Percentiles rank a stretch among this genome's conserved stretches.
These are phyloP conservation scores for Characodon lateralis DNA, from an alignment of 2,797 vertebrate species.

Conservation along the genomic window DNA sequence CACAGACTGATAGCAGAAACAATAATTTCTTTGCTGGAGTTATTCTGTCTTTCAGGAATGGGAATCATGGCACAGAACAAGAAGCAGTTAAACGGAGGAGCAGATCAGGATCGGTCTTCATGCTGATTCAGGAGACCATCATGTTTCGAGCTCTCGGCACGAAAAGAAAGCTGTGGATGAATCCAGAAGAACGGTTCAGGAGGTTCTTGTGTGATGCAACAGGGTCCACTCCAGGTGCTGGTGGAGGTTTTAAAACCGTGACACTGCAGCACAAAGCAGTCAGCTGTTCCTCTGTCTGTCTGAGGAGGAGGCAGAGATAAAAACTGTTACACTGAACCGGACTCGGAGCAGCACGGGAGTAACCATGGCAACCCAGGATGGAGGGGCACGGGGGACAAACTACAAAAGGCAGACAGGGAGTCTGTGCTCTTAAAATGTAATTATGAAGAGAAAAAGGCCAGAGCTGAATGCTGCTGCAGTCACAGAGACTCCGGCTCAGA, in stretches of 20 bases:
- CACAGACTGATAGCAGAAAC: neutral
- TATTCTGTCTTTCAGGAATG: neutral
- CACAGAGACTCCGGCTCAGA: neutral
- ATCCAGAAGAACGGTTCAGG: neutral
- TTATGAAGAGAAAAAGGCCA: conserved; percentile 1
- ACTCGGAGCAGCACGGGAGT: conserved; percentile 12
- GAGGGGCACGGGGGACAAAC: conserved; percentile 17
- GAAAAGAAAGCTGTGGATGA: neutral
- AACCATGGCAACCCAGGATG: conserved; percentile 19
- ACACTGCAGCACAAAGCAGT: neutral
- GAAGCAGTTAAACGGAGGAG: too few relatives aligned
- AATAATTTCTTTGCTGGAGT: neutral
- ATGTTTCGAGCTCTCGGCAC: neutral
- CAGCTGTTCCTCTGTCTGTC: neutral
- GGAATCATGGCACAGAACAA: too few relatives aligned
- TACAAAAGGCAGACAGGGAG: conserved; percentile 19
- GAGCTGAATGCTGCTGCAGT: neutral
- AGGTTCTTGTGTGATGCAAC: neutral
- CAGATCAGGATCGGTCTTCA: too few relatives aligned
- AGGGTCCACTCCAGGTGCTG: neutral
- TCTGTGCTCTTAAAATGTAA: conserved; percentile 7
- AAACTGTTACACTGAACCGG: neutral
- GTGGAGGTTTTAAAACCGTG: neutral
- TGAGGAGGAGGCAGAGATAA: neutral
- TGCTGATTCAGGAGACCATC: too few relatives aligned